Base-by-base conservation (phyloP, 1,140 invertebrate genomes). In the Pseudobourletiella spinata region DNA sequence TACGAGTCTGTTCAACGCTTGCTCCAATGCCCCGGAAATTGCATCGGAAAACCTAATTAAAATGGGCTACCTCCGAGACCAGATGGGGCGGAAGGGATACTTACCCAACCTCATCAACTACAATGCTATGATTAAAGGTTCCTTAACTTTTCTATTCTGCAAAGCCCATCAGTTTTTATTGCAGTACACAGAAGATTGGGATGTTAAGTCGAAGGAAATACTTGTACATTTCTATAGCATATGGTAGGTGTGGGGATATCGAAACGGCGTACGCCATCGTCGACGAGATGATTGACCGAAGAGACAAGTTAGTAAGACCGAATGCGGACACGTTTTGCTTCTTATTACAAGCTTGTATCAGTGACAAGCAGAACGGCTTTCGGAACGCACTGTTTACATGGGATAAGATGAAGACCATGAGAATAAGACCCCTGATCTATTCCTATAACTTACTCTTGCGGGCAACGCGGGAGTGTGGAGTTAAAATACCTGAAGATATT, bases 1-100 rank as follows among this genome's bases (percentile, higher is more conserved):
- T 71, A 92, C 88, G 15, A 85, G 84, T 58, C 76, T 97, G 16
- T 87, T 96, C 72, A 90, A 92, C 77, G 86, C 88, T 8, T 95
- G 91, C 76, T 82, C 89, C 8, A 87, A 91, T 74, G 86, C 82
- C 57, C 87, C 88, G 1, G 84, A 79, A 74, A 60, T 69, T 25
- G 71, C 76, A 24, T 71, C 74, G 39, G 81, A 86, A 73, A 84
- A 85, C 25, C 73, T 86, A 28, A 76, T 79, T 48, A 76, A 81
- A 71, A 88, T 89, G 0, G 78, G 74, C 28, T 71, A 81, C 63
- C 76, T 94, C 28, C 74, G 84, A 56, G 74, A 83, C 65, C 75
- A 83, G 20, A 86, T 93, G 79, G 30, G 35, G n/a, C 79, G 85
- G 63, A 87, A 86, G 70, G 78, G 79, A 3, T 76, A 84, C 66